phyloP scores from a whole-genome alignment of 2,888 invertebrate species.

The Sesamia inferens region DNA sequence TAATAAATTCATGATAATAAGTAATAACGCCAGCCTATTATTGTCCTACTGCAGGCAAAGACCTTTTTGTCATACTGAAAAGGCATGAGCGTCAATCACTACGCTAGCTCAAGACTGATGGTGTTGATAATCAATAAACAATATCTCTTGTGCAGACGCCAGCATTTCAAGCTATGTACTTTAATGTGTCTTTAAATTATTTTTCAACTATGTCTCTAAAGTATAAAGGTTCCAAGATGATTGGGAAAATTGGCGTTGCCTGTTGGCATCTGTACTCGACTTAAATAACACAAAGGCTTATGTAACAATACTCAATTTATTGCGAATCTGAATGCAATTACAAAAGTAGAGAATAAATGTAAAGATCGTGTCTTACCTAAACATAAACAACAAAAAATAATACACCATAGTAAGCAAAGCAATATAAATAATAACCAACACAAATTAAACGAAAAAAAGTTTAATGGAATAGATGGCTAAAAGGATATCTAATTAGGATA shows the following conservation, averaged over 20 bases:
- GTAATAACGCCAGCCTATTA: neutral
- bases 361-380: neutral
- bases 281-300: constrained; percentile 14
- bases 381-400: neutral
- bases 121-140: neutral
- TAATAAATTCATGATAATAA: constrained; percentile 8
- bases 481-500: neutral
- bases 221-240: too few relatives aligned
- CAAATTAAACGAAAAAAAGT: neutral
- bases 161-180: too few relatives aligned
- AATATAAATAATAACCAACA: constrained; percentile 8
- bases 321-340: constrained; percentile 2
- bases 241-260: too few relatives aligned
- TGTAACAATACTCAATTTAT: constrained; percentile 11
- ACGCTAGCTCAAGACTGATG: neutral
- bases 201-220: too few relatives aligned
- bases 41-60: neutral
- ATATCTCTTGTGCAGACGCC: neutral
- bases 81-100: neutral
- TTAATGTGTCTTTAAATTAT: too few relatives aligned
- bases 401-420: neutral
- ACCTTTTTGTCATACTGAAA: neutral
- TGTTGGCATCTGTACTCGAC: neutral
- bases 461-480: too few relatives aligned
- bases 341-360: neutral